Conservation (phyloP, 2,888 invertebrate species). For the Endomychus coccineus region DNA sequence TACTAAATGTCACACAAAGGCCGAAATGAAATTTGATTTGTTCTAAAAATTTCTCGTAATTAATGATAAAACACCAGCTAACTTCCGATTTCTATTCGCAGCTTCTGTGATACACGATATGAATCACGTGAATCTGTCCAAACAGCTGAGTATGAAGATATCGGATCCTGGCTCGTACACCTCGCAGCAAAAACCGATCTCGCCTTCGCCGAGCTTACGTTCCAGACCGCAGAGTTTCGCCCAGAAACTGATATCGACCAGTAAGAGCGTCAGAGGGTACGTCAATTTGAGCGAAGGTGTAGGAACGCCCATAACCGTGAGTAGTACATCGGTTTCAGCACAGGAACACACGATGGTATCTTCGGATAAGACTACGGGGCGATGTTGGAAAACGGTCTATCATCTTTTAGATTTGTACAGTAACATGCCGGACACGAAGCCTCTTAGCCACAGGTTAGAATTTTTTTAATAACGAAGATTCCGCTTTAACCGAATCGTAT, state of each 20-base stretch:
- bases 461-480: background rate
- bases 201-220: conserved; percentile 50
- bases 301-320: conserved; percentile 60
- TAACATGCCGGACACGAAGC: conserved; percentile 91
- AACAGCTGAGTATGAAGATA: conserved; percentile 42
- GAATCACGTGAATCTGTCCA: conserved; percentile 45
- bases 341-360: conserved; percentile 47
- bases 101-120: conserved; percentile 59
- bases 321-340: conserved; percentile 55
- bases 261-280: conserved; percentile 79
- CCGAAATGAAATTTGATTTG: too few species aligned
- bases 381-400: conserved; percentile 93
- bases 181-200: conserved; percentile 41
- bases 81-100: conserved; percentile 34
- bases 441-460: conserved; percentile 63
- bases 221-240: conserved; percentile 80
- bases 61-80: too few species aligned
- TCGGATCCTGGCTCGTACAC: conserved; percentile 40
- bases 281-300: conserved; percentile 73
- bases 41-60: too few species aligned
- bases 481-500: background rate
- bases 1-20: too few species aligned
- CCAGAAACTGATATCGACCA: conserved; percentile 76
- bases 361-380: conserved; percentile 47
- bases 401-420: conserved; percentile 88